phyloP scores from a whole-genome alignment of 2,888 invertebrate genomes.

The Tachystola acroxantha region DNA sequence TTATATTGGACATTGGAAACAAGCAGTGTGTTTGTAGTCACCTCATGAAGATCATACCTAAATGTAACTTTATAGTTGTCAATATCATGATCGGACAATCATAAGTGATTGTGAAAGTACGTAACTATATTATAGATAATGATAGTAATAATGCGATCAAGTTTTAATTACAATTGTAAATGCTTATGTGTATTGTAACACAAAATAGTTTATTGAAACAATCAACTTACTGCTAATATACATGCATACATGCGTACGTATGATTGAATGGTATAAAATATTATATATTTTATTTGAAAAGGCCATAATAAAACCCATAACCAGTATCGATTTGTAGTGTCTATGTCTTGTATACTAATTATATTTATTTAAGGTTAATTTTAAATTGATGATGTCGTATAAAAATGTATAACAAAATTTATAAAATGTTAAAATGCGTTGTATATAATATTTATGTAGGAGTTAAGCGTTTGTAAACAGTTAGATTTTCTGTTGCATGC shows the following conservation, averaged over 20 bases:
- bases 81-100: slow-evolving; percentile 1
- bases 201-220: slow-evolving; percentile 2
- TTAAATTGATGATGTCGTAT: slow-evolving; percentile 11
- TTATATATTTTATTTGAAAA: slow-evolving; percentile 3
- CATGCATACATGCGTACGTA: too few species aligned
- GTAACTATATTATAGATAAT: slow-evolving; percentile 13
- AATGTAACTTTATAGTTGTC: background rate
- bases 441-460: slow-evolving; percentile 18
- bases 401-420: slow-evolving; percentile 19
- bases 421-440: slow-evolving; percentile 18
- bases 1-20: slow-evolving; percentile 7
- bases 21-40: slow-evolving; percentile 11
- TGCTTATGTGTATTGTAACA: slow-evolving; percentile 22
- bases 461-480: slow-evolving; percentile 12
- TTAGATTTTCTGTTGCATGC: slow-evolving; percentile 14
- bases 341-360: background rate
- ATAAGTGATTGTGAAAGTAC: slow-evolving; percentile 15
- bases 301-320: background rate
- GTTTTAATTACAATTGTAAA: slow-evolving; percentile 25
- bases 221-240: background rate
- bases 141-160: slow-evolving; percentile 18
- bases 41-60: background rate
- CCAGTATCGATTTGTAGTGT: background rate
- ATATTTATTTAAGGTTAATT: slow-evolving; percentile 5
- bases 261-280: too few species aligned